Evolutionary conservation across 2,113 vertebrate species (phyloP).

Genomic region (Marcusenius ussheri): DNA sequence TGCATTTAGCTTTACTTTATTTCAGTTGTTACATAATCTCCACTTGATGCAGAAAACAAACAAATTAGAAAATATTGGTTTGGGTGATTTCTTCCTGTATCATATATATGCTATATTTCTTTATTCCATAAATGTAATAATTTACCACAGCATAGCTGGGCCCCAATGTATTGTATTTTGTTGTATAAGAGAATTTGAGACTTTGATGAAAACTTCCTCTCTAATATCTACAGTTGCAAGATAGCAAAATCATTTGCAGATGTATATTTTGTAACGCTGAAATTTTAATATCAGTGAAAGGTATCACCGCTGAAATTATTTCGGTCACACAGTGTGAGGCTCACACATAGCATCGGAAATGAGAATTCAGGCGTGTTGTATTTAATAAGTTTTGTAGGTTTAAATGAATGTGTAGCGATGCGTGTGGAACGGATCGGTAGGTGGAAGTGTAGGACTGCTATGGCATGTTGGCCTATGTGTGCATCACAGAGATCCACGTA

Average conservation of each 20-base stretch:
- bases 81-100: background rate
- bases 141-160: background rate
- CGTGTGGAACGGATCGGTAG: background rate
- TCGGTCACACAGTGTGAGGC: no score
- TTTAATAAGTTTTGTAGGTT: slow-evolving; percentile 2
- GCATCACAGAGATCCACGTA: background rate
- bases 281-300: slow-evolving; percentile 1
- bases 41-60: slow-evolving; percentile 24
- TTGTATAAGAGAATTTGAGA: background rate
- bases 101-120: background rate
- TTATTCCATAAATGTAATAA: background rate
- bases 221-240: background rate
- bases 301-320: background rate
- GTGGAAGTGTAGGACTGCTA: background rate
- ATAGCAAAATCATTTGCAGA: background rate
- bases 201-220: background rate
- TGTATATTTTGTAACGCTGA: background rate
- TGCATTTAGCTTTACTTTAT: slow-evolving; percentile 13
- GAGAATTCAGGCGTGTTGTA: background rate
- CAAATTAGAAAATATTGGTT: slow-evolving; percentile 9
- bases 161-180: background rate
- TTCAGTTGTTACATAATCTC: slow-evolving; percentile 15
- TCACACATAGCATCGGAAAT: background rate
- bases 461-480: background rate
- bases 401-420: background rate